Base-by-base conservation (phyloP, 2,113 vertebrate genomes). In the Trematocara macrostoma region DNA sequence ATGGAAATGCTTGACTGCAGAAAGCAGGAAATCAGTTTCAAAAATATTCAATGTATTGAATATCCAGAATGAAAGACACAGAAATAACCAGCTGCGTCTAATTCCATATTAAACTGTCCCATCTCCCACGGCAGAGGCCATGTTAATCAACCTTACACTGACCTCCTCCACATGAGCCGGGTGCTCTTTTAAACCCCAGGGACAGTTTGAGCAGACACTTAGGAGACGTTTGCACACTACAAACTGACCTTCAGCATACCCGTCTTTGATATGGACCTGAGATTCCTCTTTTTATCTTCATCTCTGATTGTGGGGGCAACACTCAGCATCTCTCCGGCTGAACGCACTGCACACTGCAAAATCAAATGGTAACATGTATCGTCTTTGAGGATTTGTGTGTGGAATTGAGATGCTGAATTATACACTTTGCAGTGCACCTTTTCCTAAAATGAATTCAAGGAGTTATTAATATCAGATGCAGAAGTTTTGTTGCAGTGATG, bases 341-440 rank as follows among this genome's bases (percentile, higher is more conserved):
- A 87, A 11, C 6, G 40, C n/a, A 52, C 81, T 1, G 51, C 89
- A 3, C 82, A 92, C 14, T 92, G 94, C 91, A 94, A 94, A 91
- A 45, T 95, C 79, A 95, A 92, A 86, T 95, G 93, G 94, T 94
- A 87, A 89, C 7, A 47, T 71, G 7, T 18, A 47, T 71, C 14
- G 20, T 35, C 26, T 20, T 74, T 74, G 14, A 47, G 67, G 8
- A 47, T 47, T 74, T 74, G 40, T 49, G 23, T 47, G 40, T 74
- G 15, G 40, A 49, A 18, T 1, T 47, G 42, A 74, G 14, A 2
- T 29, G 1, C 31, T 49, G 23, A 74, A 26, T 74, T 47, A 74
- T 7, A 29, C 23, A 29, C 6, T 26, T 47, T 18, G 23, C 12
- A 26, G 20, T 16, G 67, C 8, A 45, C 67, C 14, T 45, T 45